phyloP scores from a whole-genome alignment of 1,140 invertebrate species.

The Pogonus chalceus region DNA sequence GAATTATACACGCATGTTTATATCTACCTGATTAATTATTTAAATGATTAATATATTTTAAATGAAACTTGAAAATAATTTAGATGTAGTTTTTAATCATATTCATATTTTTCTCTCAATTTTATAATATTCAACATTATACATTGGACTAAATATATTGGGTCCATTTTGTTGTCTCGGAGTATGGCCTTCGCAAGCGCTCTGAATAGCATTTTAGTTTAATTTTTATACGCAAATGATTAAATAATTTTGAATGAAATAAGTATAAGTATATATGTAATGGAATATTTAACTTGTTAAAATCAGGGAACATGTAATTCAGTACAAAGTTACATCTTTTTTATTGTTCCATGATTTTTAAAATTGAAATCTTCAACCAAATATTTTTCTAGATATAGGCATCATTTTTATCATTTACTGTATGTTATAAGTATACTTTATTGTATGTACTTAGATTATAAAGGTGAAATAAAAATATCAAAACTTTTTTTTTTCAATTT shows the following conservation, averaged over 20 bases:
- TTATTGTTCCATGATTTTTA: slow-evolving; percentile 10
- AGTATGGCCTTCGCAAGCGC: background rate
- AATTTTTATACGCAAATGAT: slow-evolving; percentile 7
- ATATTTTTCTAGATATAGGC: slow-evolving; percentile 24
- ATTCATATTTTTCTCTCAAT: too few relatives aligned
- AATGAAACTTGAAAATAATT: too few relatives aligned
- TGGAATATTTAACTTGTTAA: slow-evolving; percentile 5
- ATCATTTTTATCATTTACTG: slow-evolving; percentile 1
- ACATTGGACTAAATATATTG: background rate
- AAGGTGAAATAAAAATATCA: background rate
- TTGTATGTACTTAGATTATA: background rate
- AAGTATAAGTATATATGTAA: background rate
- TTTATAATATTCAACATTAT: too few relatives aligned
- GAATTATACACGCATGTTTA: too few relatives aligned
- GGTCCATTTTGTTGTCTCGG: background rate
- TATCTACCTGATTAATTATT: too few relatives aligned
- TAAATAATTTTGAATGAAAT: slow-evolving; percentile 7
- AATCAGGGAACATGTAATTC: slow-evolving; percentile 22
- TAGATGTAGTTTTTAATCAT: too few relatives aligned
- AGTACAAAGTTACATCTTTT: slow-evolving; percentile 23
- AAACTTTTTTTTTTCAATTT: background rate
- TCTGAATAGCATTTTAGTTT: slow-evolving; percentile 9
- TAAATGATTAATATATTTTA: too few relatives aligned
- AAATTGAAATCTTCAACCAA: slow-evolving; percentile 18
- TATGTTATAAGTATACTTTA: background rate